These are phyloP conservation scores for Hyles euphorbiae DNA, from an alignment of 1,140 invertebrate genomes.

Conservation along the genomic window DNA sequence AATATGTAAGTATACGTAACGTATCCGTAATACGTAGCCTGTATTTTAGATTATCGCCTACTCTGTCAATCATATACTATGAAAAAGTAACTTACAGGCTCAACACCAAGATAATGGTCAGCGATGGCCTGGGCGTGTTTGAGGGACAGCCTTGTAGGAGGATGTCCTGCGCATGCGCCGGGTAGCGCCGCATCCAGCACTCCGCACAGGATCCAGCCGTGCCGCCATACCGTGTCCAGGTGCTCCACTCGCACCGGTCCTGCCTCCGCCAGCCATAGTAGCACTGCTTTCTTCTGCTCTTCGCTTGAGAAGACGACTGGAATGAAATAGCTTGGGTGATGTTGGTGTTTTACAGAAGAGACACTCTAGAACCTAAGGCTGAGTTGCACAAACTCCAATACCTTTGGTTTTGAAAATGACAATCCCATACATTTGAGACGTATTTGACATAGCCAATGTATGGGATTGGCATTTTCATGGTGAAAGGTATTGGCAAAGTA, in stretches of 20 bases:
- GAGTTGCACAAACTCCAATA: too few relatives aligned
- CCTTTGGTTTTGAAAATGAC: too few relatives aligned
- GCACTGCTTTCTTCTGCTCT: slow-evolving; percentile 55
- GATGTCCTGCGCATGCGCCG: slow-evolving; percentile 75
- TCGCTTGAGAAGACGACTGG: slow-evolving; percentile 68
- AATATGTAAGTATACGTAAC: too few relatives aligned
- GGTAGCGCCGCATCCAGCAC: slow-evolving; percentile 75
- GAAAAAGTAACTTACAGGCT: slow-evolving; percentile 62
- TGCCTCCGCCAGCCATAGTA: slow-evolving; percentile 65
- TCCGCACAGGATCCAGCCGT: slow-evolving; percentile 77
- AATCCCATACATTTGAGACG: too few relatives aligned
- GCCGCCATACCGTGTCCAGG: slow-evolving; percentile 72
- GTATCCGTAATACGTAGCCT: too few relatives aligned
- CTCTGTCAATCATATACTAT: too few relatives aligned
- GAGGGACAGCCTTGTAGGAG: slow-evolving; percentile 69
- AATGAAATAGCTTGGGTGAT: slow-evolving; percentile 16
- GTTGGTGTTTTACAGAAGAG: too few relatives aligned
- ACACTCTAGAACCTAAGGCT: too few relatives aligned
- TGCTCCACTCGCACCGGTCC: slow-evolving; percentile 54
- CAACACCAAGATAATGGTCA: slow-evolving; percentile 76
- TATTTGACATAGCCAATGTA: too few relatives aligned
- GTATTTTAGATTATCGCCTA: too few relatives aligned
- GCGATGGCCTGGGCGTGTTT: slow-evolving; percentile 76
- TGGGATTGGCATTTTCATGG: too few relatives aligned
- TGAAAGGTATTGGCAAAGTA: too few relatives aligned